Base-by-base conservation (phyloP, 1,140 invertebrate genomes). In the Hycleus phaleratus region DNA sequence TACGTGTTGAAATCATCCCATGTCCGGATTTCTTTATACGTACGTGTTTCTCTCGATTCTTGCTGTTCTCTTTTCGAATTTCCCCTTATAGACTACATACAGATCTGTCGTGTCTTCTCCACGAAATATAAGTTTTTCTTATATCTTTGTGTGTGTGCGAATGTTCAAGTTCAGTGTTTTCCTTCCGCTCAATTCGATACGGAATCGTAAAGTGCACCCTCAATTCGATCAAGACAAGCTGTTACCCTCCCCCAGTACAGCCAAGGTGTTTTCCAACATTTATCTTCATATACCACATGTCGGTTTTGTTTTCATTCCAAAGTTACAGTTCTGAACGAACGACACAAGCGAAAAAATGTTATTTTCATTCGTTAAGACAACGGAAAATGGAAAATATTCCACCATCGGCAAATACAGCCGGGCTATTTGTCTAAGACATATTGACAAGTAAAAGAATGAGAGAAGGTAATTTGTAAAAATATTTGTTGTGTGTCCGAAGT, bases 211-310 rank as follows among this genome's bases (percentile, higher is more conserved):
- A 62, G 61, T 52, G 50, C 56, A 57, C 61, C 56, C 56, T 62
- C 60, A 58, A 58, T 61, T 64, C 60, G 53, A 64, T 61, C 59
- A 64, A 59, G 60, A 64, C 56, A 62, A 63, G 61, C 61, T 63
- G 61, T 60, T 62, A 57, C 60, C 55, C 32, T 5, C 49, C 53
- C 53, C 56, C 7, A 32, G 18, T 62, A 52, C 57, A 59, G 61
- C 53, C 53, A 64, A 61, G 59, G 62, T 64, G 62, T 64, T 62
- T 64, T 58, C 52, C 53, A 59, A 64, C 62, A 64, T 64, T 64
- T 64, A 64, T 64, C 62, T 64, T 64, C 62, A 64, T 64, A 64
- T 61, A 62, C 62, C 54, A 64, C 60, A 64, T 58, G 60, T 56
- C 56, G 53, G 50, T 52, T 47, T 59, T 64, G 56, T 59, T 61